Base-by-base conservation (phyloP, 2,113 vertebrate species). In the Australoheros scitulus region DNA sequence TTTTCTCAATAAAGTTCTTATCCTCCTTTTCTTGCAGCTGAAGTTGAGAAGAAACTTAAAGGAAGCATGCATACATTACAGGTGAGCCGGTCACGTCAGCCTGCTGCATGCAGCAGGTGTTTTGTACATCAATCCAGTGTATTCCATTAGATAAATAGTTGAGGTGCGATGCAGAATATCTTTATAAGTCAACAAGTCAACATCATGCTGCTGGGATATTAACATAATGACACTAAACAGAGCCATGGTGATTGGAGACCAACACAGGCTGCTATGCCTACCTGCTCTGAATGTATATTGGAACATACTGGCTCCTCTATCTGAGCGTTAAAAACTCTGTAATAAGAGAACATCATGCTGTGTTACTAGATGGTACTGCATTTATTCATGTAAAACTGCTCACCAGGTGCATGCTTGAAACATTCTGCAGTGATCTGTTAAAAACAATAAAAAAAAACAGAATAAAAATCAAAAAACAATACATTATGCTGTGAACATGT, bases 1-100 rank as follows among this genome's bases (percentile, higher is more conserved):
- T 91, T 90, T 91, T 89, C 68, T 63, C 11, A 82, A 80, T 64
- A 86, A 89, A 91, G 79, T 88, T 88, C 70, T 90, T 61, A 83
- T 87, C 63, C 85, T 84, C 29, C 72, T 92, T 87, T 83, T 83
- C 76, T 88, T 77, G 61, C 38, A 70, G 70, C 52, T 83, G 57
- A 80, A 90, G 84, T 92, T 87, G 11, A 85, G 34, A 22, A 32
- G 61, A 83, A 89, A 91, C 86, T 89, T 85, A 29, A 76, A 58
- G 57, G 61, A 61, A 63, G 3, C 38, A n/a, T 75, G 76, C 80
- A 86, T 83, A 72, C 32, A 77, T 90, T 76, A 77, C 79, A 87
- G 79, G 76, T 86, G 79, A 93, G 70, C 61, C 47, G 61, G 65
- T 81, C 77, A 75, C 13, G 58, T 11, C 14, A 3, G 34, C n/a